phyloP scores from a whole-genome alignment of 2,113 vertebrate species.

The Nesospiza acunhae region DNA sequence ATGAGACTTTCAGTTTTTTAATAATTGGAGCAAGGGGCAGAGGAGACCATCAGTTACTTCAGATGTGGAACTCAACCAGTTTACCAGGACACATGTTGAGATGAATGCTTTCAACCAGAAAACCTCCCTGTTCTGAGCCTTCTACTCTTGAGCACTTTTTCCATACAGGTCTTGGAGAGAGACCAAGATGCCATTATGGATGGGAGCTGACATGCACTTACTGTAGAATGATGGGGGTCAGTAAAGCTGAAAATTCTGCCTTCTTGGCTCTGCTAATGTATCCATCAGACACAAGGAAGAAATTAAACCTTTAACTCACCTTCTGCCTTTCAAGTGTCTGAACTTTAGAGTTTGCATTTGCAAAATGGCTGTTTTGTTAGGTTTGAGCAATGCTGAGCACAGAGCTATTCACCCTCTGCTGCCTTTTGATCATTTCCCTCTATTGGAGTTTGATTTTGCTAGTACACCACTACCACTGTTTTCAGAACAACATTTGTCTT shows the following conservation, averaged over 20 bases:
- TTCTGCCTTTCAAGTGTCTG: not conserved
- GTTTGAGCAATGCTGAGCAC: not conserved
- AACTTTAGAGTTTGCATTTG: not conserved
- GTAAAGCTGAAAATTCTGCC: not conserved
- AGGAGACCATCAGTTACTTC: not conserved
- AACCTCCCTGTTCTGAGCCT: not conserved
- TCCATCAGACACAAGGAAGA: not conserved
- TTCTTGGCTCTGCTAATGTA: not conserved
- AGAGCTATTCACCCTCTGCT: not conserved
- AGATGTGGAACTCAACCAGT: not conserved
- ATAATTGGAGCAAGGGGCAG: not conserved
- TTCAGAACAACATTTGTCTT: not conserved
- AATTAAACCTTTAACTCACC: not conserved
- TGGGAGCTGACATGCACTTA: not conserved
- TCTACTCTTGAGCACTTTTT: not conserved
- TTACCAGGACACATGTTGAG: not conserved
- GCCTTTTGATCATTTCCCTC: not conserved
- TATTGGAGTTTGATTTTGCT: not conserved
- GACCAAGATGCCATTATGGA: not conserved
- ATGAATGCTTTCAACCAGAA: not conserved
- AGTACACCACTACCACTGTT: not conserved
- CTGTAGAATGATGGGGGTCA: not conserved
- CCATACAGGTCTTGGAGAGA: not conserved
- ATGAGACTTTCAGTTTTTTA: not conserved
- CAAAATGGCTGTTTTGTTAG: not conserved